Percentiles rank a stretch among this genome's conserved stretches.
phyloP scores from a whole-genome alignment of 2,888 invertebrate species.

The Leptopterna dolabrata region DNA sequence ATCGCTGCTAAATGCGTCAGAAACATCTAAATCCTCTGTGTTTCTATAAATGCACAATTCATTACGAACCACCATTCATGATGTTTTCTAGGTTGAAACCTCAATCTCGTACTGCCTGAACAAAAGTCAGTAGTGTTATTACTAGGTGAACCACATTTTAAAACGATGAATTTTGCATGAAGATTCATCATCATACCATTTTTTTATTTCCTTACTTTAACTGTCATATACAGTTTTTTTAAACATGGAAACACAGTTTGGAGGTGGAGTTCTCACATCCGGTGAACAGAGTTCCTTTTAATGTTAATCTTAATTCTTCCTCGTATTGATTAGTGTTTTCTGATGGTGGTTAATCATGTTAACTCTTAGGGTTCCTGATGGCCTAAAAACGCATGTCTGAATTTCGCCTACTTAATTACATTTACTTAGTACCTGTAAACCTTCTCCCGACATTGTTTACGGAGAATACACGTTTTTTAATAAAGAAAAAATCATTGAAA shows the following conservation, averaged over 20 bases:
- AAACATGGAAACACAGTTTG: neutral
- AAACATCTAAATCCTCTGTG: too few species aligned
- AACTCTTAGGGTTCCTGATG: constrained; percentile 28
- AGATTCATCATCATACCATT: too few species aligned
- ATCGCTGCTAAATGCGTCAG: too few species aligned
- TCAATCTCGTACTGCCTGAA: too few species aligned
- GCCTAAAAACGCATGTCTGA: constrained; percentile 26
- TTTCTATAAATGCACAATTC: too few species aligned
- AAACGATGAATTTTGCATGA: too few species aligned
- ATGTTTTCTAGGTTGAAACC: too few species aligned
- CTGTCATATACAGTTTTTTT: neutral
- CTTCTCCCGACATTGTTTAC: neutral
- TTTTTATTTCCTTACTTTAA: too few species aligned
- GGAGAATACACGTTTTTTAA: constrained; percentile 17
- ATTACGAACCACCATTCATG: too few species aligned
- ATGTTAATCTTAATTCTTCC: constrained; percentile 18
- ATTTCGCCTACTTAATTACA: constrained; percentile 35
- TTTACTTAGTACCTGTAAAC: constrained; percentile 32
- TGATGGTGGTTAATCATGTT: constrained; percentile 17
- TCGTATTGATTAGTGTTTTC: neutral
- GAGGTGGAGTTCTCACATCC: constrained; percentile 9
- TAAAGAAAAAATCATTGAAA: neutral
- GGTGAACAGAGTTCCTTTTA: constrained; percentile 40
- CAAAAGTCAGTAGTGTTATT: too few species aligned
- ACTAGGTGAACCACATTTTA: too few species aligned